These are phyloP conservation scores for Callipepla californica DNA, from an alignment of 2,113 vertebrate species.

Conservation along the genomic window DNA sequence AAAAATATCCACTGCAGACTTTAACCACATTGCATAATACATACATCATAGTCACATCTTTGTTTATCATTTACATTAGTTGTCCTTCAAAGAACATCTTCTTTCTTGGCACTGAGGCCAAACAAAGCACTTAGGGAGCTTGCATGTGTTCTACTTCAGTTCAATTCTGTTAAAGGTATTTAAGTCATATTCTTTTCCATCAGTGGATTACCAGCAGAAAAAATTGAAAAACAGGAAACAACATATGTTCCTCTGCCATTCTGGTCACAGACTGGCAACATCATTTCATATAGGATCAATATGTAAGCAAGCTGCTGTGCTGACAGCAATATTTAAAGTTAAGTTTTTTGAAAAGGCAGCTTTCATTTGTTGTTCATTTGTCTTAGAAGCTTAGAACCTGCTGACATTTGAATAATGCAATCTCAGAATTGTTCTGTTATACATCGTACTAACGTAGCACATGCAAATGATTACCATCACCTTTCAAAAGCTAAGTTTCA, in stretches of 20 bases:
- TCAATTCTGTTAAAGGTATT: background rate
- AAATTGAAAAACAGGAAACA: background rate
- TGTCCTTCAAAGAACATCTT: background rate
- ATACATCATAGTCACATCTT: fast-evolving
- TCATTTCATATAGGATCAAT: background rate
- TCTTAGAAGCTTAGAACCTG: slow-evolving; percentile 5
- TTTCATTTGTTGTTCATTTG: slow-evolving; percentile 34
- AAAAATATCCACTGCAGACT: fast-evolving
- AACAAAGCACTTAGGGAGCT: background rate
- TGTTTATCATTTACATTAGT: background rate
- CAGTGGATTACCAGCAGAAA: background rate
- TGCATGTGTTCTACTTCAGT: background rate
- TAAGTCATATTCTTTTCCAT: background rate
- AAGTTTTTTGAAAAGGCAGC: slow-evolving; percentile 23
- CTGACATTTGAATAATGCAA: slow-evolving; percentile 23
- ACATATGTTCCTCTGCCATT: background rate
- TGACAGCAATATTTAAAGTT: slow-evolving; percentile 3
- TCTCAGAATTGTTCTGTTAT: background rate
- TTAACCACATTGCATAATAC: fast-evolving
- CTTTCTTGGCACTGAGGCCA: background rate
- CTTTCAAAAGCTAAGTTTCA: background rate
- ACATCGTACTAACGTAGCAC: background rate
- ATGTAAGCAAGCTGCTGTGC: background rate
- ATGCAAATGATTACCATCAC: background rate
- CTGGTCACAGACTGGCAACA: background rate